Evolutionary conservation across 2,113 vertebrate species (phyloP).

Genomic region (Isichthys henryi): DNA sequence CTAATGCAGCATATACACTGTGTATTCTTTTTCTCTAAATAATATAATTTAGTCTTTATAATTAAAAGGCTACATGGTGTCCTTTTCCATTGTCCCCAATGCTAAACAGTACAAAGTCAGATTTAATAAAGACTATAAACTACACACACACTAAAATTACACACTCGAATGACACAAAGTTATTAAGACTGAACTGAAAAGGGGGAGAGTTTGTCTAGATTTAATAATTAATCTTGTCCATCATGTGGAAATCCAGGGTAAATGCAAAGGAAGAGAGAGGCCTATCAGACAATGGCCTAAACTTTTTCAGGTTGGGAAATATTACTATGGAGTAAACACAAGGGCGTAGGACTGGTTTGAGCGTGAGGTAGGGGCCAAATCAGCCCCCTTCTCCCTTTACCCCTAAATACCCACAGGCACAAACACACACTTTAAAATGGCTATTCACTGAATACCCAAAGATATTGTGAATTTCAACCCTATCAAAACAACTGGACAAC

Average conservation of each 20-base stretch:
- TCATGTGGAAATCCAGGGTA: neutral
- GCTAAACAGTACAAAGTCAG: neutral
- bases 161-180: neutral
- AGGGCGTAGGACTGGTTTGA: too few relatives aligned
- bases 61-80: neutral
- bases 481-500: neutral
- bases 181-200: neutral
- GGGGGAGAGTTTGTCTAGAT: neutral
- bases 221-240: neutral
- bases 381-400: neutral
- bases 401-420: neutral
- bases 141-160: neutral
- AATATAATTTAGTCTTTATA: neutral
- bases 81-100: neutral
- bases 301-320: neutral
- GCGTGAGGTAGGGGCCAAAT: neutral
- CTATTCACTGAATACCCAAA: neutral
- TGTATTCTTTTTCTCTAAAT: neutral
- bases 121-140: neutral
- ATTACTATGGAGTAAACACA: neutral
- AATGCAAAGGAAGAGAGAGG: neutral
- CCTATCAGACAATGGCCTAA: neutral
- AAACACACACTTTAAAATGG: neutral
- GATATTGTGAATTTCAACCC: neutral
- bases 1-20: neutral